Evolutionary conservation across 2,888 invertebrate species (phyloP), one percentile per base, ranked within the genome.

Genomic region (Caenorhabditis afra): DNA sequence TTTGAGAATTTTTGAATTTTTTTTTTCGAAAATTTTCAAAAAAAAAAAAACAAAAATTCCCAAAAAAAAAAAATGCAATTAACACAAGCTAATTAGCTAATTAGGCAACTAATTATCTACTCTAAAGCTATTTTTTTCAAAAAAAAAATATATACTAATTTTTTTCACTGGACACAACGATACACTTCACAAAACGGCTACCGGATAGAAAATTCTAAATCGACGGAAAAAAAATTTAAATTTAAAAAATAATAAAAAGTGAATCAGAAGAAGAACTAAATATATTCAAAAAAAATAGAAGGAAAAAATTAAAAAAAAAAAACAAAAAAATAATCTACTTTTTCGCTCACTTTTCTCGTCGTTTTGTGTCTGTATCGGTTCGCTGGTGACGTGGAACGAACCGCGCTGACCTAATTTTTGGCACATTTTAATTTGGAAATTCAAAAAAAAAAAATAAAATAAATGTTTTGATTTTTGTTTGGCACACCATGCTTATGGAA

Each of bases 311-410:
- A n/a, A 44, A 44, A 5, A 20, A 14, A 57, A 41, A 23, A 58
- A 22, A 52, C 61, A 23, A 23, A 45, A 23, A 23, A 37, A 45
- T 20, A 50, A 58, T 11, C n/a, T 47, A 37, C 20, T 55, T 45
- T 29, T 29, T 29, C 16, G 73, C 79, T 74, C 74, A 81, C 81
- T 73, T 76, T 81, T 81, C 44, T 81, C 81, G 49, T 81, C 81
- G 64, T 45, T 41, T 50, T 64, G 68, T 41, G 41, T 41, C 5
- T 37, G 37, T 67, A 14, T 41, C 41, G 41, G 67, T 73, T 78
- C 78, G 7, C 29, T 29, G 49, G 47, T 50, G 62, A 50, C 66
- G 45, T 66, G 65, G 50, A 71, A 71, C 41, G 78, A 78, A 59
- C 71, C 78, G 57, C 78, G 78, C 35, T 67, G 57, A 57, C 78